A percentile compares a stretch with the other conserved stretches of the same genome.
Evolutionary conservation across 2,113 vertebrate genomes (phyloP).

Genomic region (Vimba vimba): DNA sequence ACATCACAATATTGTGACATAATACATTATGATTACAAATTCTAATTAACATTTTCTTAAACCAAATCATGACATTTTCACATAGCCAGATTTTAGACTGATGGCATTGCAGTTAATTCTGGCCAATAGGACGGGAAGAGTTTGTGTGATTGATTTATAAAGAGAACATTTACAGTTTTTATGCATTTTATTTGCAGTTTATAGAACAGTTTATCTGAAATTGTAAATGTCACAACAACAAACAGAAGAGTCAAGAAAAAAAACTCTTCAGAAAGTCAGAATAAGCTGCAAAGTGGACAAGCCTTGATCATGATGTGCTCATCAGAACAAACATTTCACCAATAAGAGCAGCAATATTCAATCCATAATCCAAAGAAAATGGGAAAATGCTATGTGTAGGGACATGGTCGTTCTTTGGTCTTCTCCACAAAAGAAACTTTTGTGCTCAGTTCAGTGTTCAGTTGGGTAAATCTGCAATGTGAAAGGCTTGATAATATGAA

Average conservation of each 20-base stretch:
- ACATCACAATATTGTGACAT: neutral
- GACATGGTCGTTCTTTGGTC: neutral
- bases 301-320: neutral
- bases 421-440: neutral
- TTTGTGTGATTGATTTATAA: no score
- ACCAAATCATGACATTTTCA: neutral
- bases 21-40: neutral
- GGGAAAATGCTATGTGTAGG: neutral
- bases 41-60: neutral
- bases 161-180: no score
- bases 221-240: neutral
- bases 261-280: neutral
- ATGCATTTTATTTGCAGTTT: no score
- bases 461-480: slow-evolving; percentile 28
- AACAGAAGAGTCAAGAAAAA: neutral
- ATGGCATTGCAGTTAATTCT: neutral
- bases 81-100: neutral
- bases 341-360: no score
- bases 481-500: neutral
- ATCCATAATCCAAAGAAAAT: neutral
- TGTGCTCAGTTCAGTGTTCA: neutral
- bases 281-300: neutral
- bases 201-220: no score
- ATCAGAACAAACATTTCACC: neutral
- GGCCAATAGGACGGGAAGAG: neutral